phyloP scores from a whole-genome alignment of 2,888 invertebrate genomes.

The Coelogynopora nodosa region DNA sequence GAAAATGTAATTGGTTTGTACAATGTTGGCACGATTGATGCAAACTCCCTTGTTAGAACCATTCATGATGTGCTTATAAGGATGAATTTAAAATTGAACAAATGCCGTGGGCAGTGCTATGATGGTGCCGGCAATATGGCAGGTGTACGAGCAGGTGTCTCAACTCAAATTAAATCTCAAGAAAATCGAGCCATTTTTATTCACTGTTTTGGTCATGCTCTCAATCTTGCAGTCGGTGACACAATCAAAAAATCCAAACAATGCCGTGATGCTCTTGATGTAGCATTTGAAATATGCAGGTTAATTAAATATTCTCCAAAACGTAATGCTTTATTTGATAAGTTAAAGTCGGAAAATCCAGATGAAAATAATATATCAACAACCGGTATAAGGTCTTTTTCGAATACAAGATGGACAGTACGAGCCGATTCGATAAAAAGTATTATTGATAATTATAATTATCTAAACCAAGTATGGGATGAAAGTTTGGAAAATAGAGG shows the following conservation, averaged over 20 bases:
- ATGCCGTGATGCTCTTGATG: neutral
- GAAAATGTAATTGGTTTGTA: conserved; percentile 18
- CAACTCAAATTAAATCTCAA: conserved; percentile 7
- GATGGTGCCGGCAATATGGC: neutral
- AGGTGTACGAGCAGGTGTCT: conserved; percentile 9
- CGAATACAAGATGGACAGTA: conserved; percentile 3
- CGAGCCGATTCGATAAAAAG: conserved; percentile 11
- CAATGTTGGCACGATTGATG: conserved; percentile 29
- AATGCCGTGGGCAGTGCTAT: conserved; percentile 6
- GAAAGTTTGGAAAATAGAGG: conserved; percentile 22
- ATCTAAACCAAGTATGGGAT: conserved; percentile 19
- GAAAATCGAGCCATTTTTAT: conserved; percentile 3
- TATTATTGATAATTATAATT: conserved; percentile 18
- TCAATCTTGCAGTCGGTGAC: conserved; percentile 4
- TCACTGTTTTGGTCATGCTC: conserved; percentile 25
- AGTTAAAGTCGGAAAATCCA: conserved; percentile 18
- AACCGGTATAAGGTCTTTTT: conserved; percentile 24
- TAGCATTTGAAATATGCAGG: conserved; percentile 18
- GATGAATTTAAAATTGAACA: conserved; percentile 18
- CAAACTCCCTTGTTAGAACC: conserved; percentile 18
- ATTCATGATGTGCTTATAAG: conserved; percentile 19
- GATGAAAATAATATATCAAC: neutral
- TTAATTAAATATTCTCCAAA: conserved; percentile 25
- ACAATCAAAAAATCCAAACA: conserved; percentile 9
- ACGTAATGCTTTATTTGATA: conserved; percentile 19